Base-by-base conservation (phyloP, 1,140 invertebrate species). In the Drosophila busckii region DNA sequence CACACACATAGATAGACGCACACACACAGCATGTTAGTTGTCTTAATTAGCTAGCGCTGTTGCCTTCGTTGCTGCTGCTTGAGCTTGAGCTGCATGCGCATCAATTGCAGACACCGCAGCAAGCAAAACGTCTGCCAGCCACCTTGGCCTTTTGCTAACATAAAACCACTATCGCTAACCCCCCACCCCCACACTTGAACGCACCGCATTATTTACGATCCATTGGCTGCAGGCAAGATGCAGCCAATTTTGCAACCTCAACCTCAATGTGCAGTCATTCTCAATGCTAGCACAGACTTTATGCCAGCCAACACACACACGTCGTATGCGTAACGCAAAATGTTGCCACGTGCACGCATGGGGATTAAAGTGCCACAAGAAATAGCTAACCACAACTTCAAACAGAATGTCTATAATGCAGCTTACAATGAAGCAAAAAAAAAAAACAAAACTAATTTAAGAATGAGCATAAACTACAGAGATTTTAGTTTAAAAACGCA, bases 41-140 rank as follows among this genome's bases (percentile, higher is more conserved):
- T 75, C 75, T 82, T 82, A 82, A 82, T 82, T 82, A 82, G 73
- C 80, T 70, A 49, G 25, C 48, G 32, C 63, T 56, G 46, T 59
- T 56, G 42, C 40, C 41, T 22, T 22, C 46, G 46, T 32, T 31
- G 34, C 34, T 38, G 53, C 26, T 20, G 34, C 23, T 7, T 31
- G 13, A 15, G 17, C 23, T 5, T 8, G 19, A 13, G 48, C 2
- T 34, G 35, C 46, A 44, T 26, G 28, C 44, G 52, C 49, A 58
- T 58, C 31, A 37, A 22, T 49, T 53, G 49, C 66, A 53, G 46
- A 53, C 32, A 32, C 28, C 35, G 49, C 50, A 50, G 12, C n/a
- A n/a, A n/a, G n/a, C n/a, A n/a, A n/a, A n/a, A n/a, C n/a, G 25
- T 31, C n/a, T 44, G 26, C 16, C 5, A 37, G 10, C 48, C 55